A percentile compares a stretch with the other conserved stretches of the same genome.
These are phyloP conservation scores for Gerris buenoi DNA, from an alignment of 1,140 invertebrate species.

Conservation along the genomic window DNA sequence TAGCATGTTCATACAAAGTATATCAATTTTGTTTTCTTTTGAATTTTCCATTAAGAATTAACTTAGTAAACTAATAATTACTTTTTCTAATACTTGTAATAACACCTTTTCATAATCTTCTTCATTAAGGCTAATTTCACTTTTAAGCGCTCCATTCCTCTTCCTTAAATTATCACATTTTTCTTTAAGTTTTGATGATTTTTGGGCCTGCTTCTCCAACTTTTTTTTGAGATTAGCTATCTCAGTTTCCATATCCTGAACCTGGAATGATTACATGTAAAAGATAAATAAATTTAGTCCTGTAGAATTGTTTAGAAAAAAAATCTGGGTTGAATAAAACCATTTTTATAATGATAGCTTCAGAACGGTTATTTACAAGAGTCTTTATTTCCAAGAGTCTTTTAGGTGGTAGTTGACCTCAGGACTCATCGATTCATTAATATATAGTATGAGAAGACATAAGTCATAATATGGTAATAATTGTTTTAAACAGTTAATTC, in stretches of 20 bases:
- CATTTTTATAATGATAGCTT: too few species aligned
- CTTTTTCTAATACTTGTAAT: neutral
- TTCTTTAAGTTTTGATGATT: neutral
- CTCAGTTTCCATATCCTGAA: neutral
- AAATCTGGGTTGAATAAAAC: too few species aligned
- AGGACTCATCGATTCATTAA: too few species aligned
- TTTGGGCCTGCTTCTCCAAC: neutral
- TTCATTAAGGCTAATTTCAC: neutral
- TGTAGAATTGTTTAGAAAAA: too few species aligned
- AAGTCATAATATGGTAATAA: too few species aligned
- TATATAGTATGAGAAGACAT: too few species aligned
- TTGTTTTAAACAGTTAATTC: too few species aligned
- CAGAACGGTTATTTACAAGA: too few species aligned
- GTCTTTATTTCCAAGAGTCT: too few species aligned
- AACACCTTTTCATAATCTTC: constrained; percentile 1
- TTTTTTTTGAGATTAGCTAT: neutral
- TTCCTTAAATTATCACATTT: neutral
- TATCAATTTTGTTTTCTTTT: neutral
- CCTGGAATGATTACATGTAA: too few species aligned
- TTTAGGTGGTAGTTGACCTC: too few species aligned
- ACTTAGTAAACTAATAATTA: neutral
- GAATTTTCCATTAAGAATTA: neutral
- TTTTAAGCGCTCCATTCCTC: neutral
- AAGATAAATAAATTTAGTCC: too few species aligned
- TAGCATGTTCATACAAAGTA: neutral